Conservation (phyloP, 2,888 invertebrate genomes). For the Lumbricus terrestris region DNA sequence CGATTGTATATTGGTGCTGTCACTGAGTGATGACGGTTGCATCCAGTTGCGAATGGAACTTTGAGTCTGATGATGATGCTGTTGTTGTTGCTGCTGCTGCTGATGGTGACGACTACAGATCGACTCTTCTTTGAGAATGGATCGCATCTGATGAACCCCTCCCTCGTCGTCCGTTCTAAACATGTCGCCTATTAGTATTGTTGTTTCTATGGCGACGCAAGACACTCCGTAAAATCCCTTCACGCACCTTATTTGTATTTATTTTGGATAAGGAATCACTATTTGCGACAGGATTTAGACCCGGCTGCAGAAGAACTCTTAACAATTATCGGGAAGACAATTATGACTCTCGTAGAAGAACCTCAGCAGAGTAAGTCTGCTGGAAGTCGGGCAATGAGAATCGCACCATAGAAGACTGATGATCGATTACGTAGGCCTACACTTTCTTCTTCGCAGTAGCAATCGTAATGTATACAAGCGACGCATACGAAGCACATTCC, state of each 20-base stretch:
- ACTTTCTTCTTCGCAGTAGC: not conserved
- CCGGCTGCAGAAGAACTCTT: not conserved
- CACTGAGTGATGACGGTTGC: not conserved
- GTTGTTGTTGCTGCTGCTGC: not conserved
- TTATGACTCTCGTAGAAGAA: not conserved
- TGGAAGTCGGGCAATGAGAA: not conserved
- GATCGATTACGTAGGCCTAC: not conserved
- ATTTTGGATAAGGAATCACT: not conserved
- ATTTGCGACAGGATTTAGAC: not conserved
- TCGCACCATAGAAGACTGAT: not conserved
- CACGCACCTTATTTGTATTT: not conserved
- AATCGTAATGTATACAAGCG: not conserved
- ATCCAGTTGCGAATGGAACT: constrained; percentile 10
- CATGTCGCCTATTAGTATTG: not conserved
- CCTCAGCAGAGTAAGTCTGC: not conserved
- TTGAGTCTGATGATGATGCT: not conserved
- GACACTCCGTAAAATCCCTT: not conserved
- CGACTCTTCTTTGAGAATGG: constrained; percentile 6
- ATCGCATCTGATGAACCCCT: not conserved
- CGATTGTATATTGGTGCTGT: not conserved
- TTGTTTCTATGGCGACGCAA: not conserved
- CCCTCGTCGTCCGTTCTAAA: not conserved
- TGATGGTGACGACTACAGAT: constrained; percentile 3
- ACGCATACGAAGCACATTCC: not conserved
- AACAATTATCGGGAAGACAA: too few relatives aligned